phyloP scores from a whole-genome alignment of 2,888 invertebrate genomes.

The Anarsia innoxiella region DNA sequence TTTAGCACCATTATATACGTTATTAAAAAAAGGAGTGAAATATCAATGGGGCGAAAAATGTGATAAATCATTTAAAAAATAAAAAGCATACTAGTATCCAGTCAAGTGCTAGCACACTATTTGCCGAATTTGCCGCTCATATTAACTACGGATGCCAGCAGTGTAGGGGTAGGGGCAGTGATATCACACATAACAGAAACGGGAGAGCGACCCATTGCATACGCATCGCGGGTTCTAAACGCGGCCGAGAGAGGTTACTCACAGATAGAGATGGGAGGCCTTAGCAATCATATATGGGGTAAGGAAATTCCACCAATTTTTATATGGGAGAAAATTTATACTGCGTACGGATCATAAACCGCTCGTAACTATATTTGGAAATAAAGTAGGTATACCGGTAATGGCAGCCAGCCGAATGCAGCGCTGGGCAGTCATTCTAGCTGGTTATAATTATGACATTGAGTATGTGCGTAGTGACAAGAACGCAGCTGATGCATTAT shows the following conservation, averaged over 20 bases:
- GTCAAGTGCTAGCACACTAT: conserved; percentile 9
- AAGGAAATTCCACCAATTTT: conserved; percentile 14
- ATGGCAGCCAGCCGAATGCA: conserved; percentile 6
- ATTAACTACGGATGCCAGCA: background rate
- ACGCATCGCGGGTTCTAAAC: background rate
- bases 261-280: background rate
- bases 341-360: conserved; percentile 13
- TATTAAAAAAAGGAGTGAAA: conserved; percentile 1
- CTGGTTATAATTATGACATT: conserved; percentile 6
- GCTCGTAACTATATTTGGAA: conserved; percentile 10
- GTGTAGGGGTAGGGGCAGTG: no score
- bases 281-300: conserved; percentile 5
- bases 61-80: background rate
- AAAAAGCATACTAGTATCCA: conserved; percentile 1
- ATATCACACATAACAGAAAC: background rate
- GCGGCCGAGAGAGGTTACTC: background rate
- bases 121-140: background rate
- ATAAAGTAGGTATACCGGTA: no score
- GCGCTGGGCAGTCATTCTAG: conserved; percentile 8
- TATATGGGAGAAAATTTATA: no score
- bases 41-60: conserved; percentile 10
- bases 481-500: conserved; percentile 8
- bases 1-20: conserved; percentile 7
- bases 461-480: conserved; percentile 10
- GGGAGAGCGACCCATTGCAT: background rate